phyloP scores from a whole-genome alignment of 2,888 invertebrate species.

The Metallyticus violacea region DNA sequence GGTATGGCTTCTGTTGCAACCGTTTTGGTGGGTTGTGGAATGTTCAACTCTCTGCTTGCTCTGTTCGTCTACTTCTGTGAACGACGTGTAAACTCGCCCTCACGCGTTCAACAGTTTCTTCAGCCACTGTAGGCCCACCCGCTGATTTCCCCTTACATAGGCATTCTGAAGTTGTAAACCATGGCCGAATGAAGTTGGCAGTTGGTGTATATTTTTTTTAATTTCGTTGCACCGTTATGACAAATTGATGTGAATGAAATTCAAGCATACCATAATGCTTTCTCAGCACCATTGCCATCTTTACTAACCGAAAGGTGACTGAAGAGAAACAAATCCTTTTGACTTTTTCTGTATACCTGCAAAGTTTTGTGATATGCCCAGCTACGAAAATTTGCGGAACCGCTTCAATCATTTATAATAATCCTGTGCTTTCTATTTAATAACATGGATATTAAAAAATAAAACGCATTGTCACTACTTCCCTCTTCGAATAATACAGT shows the following conservation, averaged over 20 bases:
- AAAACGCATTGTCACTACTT: no score
- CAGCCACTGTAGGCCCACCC: not conserved
- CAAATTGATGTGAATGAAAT: not conserved
- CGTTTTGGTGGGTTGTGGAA: not conserved
- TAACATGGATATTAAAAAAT: no score
- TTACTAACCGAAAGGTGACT: no score
- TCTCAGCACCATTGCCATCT: not conserved
- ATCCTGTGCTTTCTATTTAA: no score
- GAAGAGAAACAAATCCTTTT: no score
- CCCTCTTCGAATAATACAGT: no score
- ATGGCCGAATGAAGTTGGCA: not conserved
- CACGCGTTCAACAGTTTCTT: not conserved
- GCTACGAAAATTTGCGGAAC: no score
- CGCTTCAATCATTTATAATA: no score
- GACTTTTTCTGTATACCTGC: no score
- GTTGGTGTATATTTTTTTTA: not conserved
- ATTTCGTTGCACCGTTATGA: not conserved
- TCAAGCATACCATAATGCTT: not conserved
- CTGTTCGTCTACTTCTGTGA: not conserved
- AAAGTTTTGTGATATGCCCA: no score
- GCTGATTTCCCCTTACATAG: no score
- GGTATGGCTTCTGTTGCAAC: not conserved
- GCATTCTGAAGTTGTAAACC: not conserved
- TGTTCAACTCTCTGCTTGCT: not conserved
- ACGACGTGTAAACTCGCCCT: not conserved